Base-by-base conservation (phyloP, 2,888 invertebrate genomes). In the Lymantria dispar region DNA sequence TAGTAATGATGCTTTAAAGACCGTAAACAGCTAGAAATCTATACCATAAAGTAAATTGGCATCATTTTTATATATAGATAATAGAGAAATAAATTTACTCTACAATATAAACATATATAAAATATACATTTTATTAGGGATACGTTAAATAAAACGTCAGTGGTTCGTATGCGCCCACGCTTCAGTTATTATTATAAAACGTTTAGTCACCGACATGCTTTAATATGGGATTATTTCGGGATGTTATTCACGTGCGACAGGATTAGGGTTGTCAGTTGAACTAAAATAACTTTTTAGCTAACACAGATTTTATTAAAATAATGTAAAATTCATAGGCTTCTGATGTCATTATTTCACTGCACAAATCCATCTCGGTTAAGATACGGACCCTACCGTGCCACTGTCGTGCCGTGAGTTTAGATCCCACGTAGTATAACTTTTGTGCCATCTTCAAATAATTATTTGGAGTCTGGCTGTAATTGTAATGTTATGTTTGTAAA, bases 211-310 rank as follows among this genome's bases (percentile, higher is more conserved):
- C 53, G 36, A 38, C 43, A 44, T 48, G 50, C 50, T 54, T 48
- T 61, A 64, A 63, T 66, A 66, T 66, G 42, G 43, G 47, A 55
- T 54, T 66, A 66, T 65, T 65, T 61, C 63, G 49, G 53, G 48
- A 61, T 11, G 44, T 58, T 65, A 54, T 59, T 62, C 58, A 39
- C 31, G 9, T 12, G 15, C 40, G 38, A 38, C 40, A 14, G 5
- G 40, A 40, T 40, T 14, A 10, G 33, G 8, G 33, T 33, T 33
- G 22, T 22, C 22, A 22, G 2, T 3, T 3, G 2, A 22, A 22
- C 5, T 22, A 22, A 22, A 22, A 2, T 22, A 22, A n/a, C n/a
- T n/a, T n/a, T n/a, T n/a, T 22, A 3, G 5, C 22, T 5, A 22
- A 22, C 22, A 22, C 22, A 22, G 2, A 22, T 22, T 22, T 22